Conservation (phyloP, 2,113 vertebrate species). For the Rhea americana region DNA sequence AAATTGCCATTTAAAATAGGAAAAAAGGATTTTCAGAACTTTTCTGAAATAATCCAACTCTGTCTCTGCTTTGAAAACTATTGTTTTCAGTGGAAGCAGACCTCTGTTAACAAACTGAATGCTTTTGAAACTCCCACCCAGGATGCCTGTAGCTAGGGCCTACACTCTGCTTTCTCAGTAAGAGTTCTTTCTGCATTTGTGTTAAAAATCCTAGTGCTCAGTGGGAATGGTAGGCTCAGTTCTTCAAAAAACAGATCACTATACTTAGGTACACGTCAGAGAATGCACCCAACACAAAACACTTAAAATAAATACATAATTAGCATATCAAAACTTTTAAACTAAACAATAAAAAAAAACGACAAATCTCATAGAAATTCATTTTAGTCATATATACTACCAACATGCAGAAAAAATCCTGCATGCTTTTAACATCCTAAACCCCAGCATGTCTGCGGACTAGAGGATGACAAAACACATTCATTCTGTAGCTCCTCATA, state of each 20-base stretch:
- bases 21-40: background rate
- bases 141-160: background rate
- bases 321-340: background rate
- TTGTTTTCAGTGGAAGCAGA: background rate
- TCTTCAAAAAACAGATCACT: background rate
- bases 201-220: background rate
- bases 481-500: background rate
- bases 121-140: background rate
- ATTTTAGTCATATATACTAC: background rate
- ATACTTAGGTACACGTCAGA: background rate
- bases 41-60: background rate
- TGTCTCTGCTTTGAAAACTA: background rate
- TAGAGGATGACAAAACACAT: background rate
- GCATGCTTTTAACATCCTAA: background rate
- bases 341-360: background rate
- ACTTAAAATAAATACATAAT: background rate
- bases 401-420: background rate
- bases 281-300: background rate
- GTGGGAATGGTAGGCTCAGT: background rate
- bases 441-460: fast-evolving
- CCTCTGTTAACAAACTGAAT: background rate
- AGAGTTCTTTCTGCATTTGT: background rate
- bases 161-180: background rate
- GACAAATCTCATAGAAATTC: background rate
- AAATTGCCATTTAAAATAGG: background rate